These are phyloP conservation scores for Ibidorhyncha struthersii DNA, from an alignment of 2,113 vertebrate genomes.

Conservation along the genomic window DNA sequence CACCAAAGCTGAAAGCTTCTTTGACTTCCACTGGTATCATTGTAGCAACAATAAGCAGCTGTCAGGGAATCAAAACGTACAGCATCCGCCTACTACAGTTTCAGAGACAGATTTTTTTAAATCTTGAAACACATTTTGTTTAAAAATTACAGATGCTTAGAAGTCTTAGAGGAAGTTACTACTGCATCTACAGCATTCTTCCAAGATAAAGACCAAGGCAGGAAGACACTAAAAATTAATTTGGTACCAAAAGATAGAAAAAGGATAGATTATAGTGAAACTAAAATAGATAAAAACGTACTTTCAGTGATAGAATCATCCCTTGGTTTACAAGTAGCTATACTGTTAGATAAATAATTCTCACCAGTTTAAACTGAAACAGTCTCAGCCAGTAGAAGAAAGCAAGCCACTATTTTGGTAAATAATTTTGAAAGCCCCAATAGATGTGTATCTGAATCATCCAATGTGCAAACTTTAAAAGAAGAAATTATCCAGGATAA, in stretches of 20 bases:
- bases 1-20: not conserved
- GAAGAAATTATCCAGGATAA: not conserved
- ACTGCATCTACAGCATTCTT: not conserved
- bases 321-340: not conserved
- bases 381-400: not conserved
- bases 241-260: not conserved
- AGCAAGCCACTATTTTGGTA: accelerated
- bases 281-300: not conserved
- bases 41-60: not conserved
- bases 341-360: not conserved
- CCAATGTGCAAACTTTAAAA: not conserved
- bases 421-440: not conserved
- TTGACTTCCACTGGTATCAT: not conserved
- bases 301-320: not conserved
- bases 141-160: not conserved
- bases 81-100: not conserved
- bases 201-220: not conserved
- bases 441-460: not conserved
- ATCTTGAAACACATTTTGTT: not conserved
- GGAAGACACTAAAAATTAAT: not conserved
- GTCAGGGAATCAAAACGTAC: not conserved
- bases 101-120: not conserved
- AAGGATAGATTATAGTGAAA: not conserved
- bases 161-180: not conserved
- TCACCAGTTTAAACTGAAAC: not conserved